Evolutionary conservation across 2,797 vertebrate genomes (phyloP).

Genomic region (Pseudocheirus occidentalis): DNA sequence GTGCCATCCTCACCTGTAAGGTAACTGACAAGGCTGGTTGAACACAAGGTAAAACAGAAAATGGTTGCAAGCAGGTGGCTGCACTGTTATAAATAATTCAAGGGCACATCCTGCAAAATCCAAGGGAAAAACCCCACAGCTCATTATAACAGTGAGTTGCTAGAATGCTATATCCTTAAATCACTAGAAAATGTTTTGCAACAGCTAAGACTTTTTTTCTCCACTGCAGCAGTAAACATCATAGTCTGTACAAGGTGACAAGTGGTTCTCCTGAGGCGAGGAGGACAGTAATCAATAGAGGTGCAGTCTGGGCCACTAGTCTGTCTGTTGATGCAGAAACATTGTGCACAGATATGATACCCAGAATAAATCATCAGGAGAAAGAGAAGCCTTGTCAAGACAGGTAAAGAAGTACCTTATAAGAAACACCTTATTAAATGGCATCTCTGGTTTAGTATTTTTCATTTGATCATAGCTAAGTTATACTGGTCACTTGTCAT

Average conservation of each 20-base stretch:
- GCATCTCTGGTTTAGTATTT: constrained; percentile 37
- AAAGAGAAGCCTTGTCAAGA: constrained; percentile 68
- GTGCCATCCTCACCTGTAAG: constrained; percentile 6
- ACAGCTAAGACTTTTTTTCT: constrained; percentile 66
- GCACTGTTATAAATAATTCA: constrained; percentile 74
- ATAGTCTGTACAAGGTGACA: constrained; percentile 79
- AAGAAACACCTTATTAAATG: constrained; percentile 27
- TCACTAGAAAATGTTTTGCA: constrained; percentile 83
- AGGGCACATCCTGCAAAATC: constrained; percentile 75
- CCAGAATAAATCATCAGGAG: constrained; percentile 76
- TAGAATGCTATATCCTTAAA: constrained; percentile 79
- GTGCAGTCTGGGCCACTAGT: constrained; percentile 56
- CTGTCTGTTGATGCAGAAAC: constrained; percentile 69
- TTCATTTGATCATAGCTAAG: constrained; percentile 9
- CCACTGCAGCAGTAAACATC: constrained; percentile 77
- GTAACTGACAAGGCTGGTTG: constrained; percentile 43
- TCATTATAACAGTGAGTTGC: constrained; percentile 79
- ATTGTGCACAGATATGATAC: constrained; percentile 56
- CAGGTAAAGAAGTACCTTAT: constrained; percentile 61
- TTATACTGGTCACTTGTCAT: not conserved
- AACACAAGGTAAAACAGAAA: constrained; percentile 68
- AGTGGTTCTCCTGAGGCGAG: constrained; percentile 79
- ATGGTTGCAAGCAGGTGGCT: constrained; percentile 63
- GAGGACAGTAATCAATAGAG: constrained; percentile 77
- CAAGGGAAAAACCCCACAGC: constrained; percentile 76